Percentiles rank a stretch among this genome's conserved stretches.
Evolutionary conservation across 2,888 invertebrate species (phyloP).

Genomic region (Athalia cordata): DNA sequence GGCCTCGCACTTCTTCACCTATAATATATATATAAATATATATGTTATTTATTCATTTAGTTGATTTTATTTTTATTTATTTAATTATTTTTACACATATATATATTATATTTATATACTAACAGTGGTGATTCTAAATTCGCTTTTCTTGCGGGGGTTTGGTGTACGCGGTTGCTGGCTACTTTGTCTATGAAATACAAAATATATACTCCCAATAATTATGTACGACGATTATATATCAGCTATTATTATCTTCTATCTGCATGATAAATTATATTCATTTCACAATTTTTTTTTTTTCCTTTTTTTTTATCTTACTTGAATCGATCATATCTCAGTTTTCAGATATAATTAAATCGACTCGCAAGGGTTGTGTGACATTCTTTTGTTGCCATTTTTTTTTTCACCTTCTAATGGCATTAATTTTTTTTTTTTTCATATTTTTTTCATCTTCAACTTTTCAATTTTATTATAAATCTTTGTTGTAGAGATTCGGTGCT

Average conservation of each 20-base stretch:
- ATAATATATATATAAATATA: slow-evolving; percentile 7
- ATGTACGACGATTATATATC: background rate
- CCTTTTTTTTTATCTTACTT: slow-evolving; percentile 39
- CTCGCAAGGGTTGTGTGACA: no score
- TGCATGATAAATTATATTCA: slow-evolving; percentile 45
- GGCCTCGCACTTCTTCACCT: slow-evolving; percentile 25
- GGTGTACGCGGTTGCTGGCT: slow-evolving; percentile 73
- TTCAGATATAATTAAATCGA: no score
- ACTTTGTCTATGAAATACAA: slow-evolving; percentile 63
- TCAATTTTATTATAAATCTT: no score
- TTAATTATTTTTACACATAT: background rate
- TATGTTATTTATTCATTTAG: background rate
- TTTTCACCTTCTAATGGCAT: no score
- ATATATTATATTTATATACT: slow-evolving; percentile 14
- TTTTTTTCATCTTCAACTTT: no score
- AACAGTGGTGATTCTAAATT: slow-evolving; percentile 41
- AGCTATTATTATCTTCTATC: slow-evolving; percentile 50
- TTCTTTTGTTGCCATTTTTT: no score
- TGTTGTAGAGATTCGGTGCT: no score
- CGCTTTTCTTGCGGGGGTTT: slow-evolving; percentile 64
- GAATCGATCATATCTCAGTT: no score
- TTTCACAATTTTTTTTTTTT: slow-evolving; percentile 34
- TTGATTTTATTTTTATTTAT: no score
- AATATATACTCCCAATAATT: background rate
- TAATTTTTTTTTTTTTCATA: no score